These are phyloP conservation scores for Mythimna ferrago DNA, from an alignment of 2,888 invertebrate genomes.

Conservation along the genomic window DNA sequence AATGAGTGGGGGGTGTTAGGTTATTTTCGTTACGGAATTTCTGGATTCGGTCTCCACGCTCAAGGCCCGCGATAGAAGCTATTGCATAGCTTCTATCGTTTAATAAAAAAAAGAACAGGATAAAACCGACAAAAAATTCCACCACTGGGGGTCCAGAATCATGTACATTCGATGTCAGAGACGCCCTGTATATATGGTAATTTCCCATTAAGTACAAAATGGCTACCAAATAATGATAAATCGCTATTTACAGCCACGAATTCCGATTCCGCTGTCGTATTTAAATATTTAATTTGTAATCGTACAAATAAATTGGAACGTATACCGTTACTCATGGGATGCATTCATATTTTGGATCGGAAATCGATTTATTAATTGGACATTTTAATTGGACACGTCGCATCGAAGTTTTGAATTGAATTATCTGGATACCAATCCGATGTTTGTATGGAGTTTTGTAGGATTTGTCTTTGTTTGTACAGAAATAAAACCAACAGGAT, in stretches of 20 bases:
- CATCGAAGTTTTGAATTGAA: constrained; percentile 10
- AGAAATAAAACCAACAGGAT: too few relatives aligned
- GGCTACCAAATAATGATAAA: not conserved
- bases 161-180: too few relatives aligned
- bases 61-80: too few relatives aligned
- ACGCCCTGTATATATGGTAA: too few relatives aligned
- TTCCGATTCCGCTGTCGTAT: not conserved
- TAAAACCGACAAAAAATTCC: too few relatives aligned
- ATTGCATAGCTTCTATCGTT: too few relatives aligned
- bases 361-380: not conserved
- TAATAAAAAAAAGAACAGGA: too few relatives aligned
- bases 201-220: not conserved
- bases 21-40: too few relatives aligned
- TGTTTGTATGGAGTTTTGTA: not conserved
- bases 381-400: not conserved
- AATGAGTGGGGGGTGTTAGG: too few relatives aligned
- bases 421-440: not conserved
- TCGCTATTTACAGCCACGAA: not conserved
- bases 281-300: constrained; percentile 18
- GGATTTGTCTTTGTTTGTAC: not conserved
- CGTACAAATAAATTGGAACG: constrained; percentile 17
- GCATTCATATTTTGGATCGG: constrained; percentile 8
- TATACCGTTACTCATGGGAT: constrained; percentile 13
- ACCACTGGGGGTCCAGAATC: too few relatives aligned
- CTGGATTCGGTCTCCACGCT: too few relatives aligned